These are phyloP conservation scores for Zosterops borbonicus DNA, from an alignment of 2,113 vertebrate species.

Conservation along the genomic window DNA sequence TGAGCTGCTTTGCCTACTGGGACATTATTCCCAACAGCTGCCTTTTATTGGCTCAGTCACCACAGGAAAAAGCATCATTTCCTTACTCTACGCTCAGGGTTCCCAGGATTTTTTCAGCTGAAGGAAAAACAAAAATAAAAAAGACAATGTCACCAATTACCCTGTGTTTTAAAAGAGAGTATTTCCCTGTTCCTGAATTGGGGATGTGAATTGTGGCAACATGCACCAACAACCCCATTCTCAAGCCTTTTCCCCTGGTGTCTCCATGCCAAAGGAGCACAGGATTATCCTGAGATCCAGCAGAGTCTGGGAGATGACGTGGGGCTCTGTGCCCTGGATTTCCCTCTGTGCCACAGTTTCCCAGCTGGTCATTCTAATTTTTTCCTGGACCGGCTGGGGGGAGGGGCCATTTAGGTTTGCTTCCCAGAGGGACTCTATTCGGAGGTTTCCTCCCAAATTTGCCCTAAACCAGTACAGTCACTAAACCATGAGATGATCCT, in stretches of 20 bases:
- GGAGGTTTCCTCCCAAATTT: too few species aligned
- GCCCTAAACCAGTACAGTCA: too few species aligned
- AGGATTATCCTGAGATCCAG: neutral
- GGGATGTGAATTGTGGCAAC: neutral
- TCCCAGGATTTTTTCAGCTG: neutral
- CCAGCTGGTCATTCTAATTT: neutral
- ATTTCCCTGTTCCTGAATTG: too few species aligned
- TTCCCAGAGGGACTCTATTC: too few species aligned
- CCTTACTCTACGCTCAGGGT: neutral
- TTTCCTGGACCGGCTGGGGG: too few species aligned
- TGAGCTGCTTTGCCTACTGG: conserved; percentile 15
- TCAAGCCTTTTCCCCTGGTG: neutral
- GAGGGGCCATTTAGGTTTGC: too few species aligned
- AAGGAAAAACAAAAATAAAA: neutral
- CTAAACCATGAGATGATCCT: neutral
- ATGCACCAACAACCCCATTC: neutral
- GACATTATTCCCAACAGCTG: neutral
- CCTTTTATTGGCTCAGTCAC: neutral
- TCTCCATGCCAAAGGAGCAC: neutral
- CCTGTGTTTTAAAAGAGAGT: too few species aligned
- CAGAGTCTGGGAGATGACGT: fast-evolving
- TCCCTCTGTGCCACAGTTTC: neutral
- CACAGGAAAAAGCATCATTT: neutral
- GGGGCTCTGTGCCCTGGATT: neutral
- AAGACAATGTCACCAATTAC: too few species aligned